Conservation (phyloP, 2,113 vertebrate genomes). For the Gymnobelideus leadbeateri region DNA sequence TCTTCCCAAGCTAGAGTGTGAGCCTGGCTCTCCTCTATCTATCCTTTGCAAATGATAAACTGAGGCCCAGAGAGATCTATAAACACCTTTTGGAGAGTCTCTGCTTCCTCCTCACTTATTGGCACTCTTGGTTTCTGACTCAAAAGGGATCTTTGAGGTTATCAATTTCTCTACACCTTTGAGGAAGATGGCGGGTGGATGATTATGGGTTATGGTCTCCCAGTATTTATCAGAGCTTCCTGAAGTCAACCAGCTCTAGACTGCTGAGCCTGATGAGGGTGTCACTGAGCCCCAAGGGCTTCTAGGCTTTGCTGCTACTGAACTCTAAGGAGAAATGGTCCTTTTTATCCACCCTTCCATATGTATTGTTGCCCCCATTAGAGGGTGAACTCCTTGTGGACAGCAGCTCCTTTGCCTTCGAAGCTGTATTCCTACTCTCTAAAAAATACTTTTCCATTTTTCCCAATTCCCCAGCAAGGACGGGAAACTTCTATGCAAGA, state of each 20-base stretch:
- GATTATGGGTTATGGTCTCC: neutral
- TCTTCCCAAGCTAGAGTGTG: neutral
- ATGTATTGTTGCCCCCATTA: rapidly evolving
- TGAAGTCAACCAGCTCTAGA: neutral
- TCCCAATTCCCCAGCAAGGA: neutral
- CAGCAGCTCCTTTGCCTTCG: neutral
- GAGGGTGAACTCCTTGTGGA: neutral
- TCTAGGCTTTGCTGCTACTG: neutral
- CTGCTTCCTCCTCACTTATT: neutral
- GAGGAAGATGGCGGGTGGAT: neutral
- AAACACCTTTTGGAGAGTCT: neutral
- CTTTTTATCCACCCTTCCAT: neutral
- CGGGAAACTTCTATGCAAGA: neutral
- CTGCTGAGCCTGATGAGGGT: neutral
- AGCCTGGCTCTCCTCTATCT: neutral
- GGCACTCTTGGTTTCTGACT: neutral
- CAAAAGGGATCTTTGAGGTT: neutral
- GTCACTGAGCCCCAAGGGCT: neutral
- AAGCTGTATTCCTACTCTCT: neutral
- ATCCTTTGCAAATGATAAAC: neutral
- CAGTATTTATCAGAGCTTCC: neutral
- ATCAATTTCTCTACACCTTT: neutral
- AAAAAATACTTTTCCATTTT: neutral
- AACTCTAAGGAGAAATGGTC: neutral
- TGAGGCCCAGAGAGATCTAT: neutral